Evolutionary conservation across 2,113 vertebrate species (phyloP).

Genomic region (Corynorhinus townsendii): DNA sequence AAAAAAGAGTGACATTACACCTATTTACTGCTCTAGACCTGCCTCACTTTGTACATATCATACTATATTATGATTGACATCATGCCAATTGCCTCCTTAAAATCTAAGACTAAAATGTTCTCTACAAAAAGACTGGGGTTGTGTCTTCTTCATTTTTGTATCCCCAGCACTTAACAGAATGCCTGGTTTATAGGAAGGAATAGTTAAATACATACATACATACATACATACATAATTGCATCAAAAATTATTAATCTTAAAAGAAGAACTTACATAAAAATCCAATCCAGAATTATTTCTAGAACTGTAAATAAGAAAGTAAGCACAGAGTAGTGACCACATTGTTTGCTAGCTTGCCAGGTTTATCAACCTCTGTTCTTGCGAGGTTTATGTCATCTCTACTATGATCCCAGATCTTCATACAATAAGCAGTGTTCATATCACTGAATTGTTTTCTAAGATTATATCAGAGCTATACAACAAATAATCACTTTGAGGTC

Average conservation of each 20-base stretch:
- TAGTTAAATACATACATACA: not conserved
- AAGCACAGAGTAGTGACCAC: not conserved
- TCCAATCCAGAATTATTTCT: not conserved
- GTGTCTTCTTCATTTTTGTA: not conserved
- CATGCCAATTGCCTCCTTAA: not conserved
- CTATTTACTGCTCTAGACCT: not conserved
- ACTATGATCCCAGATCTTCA: not conserved
- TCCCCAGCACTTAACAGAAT: not conserved
- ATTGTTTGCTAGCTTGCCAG: not conserved
- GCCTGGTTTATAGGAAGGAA: not conserved
- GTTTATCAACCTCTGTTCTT: not conserved
- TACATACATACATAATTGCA: not conserved
- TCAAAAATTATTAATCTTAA: not conserved
- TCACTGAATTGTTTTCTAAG: not conserved
- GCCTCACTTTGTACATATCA: not conserved
- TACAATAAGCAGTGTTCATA: not conserved
- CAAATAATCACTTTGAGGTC: not conserved
- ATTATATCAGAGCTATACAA: not conserved
- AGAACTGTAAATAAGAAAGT: not conserved
- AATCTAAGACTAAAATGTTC: not conserved
- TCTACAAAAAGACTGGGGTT: not conserved
- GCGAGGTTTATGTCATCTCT: not conserved
- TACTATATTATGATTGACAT: not conserved
- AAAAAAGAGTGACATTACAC: not conserved
- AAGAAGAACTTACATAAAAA: not conserved